A percentile compares a stretch with the other conserved stretches of the same genome.
Conservation (phyloP, 2,113 vertebrate genomes). For the Perccottus glenii region DNA sequence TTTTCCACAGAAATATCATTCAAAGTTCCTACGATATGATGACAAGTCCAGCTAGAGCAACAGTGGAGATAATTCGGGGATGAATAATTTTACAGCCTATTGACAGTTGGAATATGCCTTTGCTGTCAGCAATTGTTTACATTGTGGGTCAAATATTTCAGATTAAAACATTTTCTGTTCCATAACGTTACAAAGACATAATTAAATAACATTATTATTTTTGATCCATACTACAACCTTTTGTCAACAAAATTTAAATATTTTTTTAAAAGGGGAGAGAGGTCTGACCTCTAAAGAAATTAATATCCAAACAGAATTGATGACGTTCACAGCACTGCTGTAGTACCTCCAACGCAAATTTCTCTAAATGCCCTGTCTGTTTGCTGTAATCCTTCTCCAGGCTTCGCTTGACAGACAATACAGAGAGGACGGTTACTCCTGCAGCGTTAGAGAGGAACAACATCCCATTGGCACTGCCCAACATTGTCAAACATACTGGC, state of each 20-base stretch:
- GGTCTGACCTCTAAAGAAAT: background rate
- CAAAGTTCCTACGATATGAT: conserved; percentile 57
- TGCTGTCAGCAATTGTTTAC: conserved; percentile 23
- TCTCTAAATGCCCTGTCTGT: background rate
- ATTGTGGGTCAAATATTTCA: conserved; percentile 16
- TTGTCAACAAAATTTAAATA: no score
- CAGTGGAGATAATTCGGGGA: conserved; percentile 51
- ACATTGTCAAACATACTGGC: conserved; percentile 20
- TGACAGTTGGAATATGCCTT: conserved; percentile 23
- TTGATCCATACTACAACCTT: no score
- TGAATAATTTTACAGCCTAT: conserved; percentile 55
- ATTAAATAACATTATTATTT: no score
- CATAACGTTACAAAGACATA: no score
- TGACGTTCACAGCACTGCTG: background rate
- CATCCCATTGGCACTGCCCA: conserved; percentile 23
- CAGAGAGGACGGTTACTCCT: conserved; percentile 16
- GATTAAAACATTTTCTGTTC: background rate
- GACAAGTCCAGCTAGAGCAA: conserved; percentile 67
- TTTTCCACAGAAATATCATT: conserved; percentile 66
- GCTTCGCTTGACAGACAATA: conserved; percentile 4
- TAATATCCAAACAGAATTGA: conserved; percentile 1
- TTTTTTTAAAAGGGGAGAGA: background rate
- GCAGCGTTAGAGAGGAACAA: conserved; percentile 22
- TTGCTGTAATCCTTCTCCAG: conserved; percentile 9
- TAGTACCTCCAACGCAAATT: conserved; percentile 4